These are phyloP conservation scores for Atlantisia rogersi DNA, from an alignment of 2,113 vertebrate species.

Conservation along the genomic window DNA sequence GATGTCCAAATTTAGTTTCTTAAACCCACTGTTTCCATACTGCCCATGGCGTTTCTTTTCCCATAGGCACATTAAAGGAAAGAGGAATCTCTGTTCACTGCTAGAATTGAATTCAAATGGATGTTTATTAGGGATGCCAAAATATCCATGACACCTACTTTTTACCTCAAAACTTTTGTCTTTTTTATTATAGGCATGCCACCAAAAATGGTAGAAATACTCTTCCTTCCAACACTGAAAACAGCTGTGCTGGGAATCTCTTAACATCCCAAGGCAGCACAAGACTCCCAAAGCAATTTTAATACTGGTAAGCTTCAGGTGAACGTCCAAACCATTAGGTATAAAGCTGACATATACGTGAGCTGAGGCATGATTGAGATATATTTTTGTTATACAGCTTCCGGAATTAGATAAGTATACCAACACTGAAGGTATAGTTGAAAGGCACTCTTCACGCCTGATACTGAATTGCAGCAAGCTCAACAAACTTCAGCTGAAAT, in stretches of 20 bases:
- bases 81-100: background rate
- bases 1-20: background rate
- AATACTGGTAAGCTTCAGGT: background rate
- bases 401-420: background rate
- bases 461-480: background rate
- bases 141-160: background rate
- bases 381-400: background rate
- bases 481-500: conserved; percentile 22
- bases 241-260: background rate
- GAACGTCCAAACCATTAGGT: background rate
- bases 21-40: background rate
- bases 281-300: conserved; percentile 14
- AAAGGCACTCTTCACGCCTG: background rate
- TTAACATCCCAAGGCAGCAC: background rate
- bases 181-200: background rate
- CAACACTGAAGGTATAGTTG: background rate
- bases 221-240: background rate
- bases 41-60: background rate
- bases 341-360: background rate
- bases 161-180: background rate
- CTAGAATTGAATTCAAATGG: background rate
- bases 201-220: background rate
- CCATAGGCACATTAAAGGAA: background rate
- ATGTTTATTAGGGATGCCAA: background rate
- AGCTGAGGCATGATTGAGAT: background rate